Percentiles rank a stretch among this genome's conserved stretches.
Evolutionary conservation across 2,797 vertebrate species (phyloP).

Genomic region (Aplochiton taeniatus): DNA sequence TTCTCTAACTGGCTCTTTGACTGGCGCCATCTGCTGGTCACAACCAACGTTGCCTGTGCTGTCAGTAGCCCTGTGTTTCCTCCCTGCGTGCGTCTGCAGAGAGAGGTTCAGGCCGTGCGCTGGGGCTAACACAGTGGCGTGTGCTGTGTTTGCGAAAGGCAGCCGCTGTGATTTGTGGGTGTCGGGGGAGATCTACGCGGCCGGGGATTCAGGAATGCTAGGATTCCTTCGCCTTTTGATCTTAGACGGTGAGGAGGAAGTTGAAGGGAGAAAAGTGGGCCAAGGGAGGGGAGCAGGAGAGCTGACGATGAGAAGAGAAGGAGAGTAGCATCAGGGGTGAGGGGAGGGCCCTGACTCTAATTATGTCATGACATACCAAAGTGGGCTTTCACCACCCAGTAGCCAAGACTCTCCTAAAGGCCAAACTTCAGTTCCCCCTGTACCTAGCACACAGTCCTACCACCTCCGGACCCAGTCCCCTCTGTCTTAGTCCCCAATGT

Average conservation of each 20-base stretch:
- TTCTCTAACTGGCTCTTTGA: constrained; percentile 6
- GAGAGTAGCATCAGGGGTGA: background rate
- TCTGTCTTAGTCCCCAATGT: too few species aligned
- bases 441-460: too few species aligned
- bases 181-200: background rate
- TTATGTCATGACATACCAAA: too few species aligned
- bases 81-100: background rate
- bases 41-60: background rate
- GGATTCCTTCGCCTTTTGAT: background rate
- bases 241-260: too few species aligned
- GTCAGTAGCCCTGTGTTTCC: too few species aligned
- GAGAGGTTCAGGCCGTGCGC: background rate
- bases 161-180: background rate
- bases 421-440: too few species aligned
- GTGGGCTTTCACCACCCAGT: too few species aligned
- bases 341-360: background rate
- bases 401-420: too few species aligned
- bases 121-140: background rate
- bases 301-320: background rate
- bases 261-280: background rate
- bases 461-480: too few species aligned
- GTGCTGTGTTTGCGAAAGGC: background rate
- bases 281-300: background rate
- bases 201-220: background rate
- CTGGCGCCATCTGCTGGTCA: constrained; percentile 34